Conservation (phyloP, 1,140 invertebrate species). For the Drosophila quadrilineata region DNA sequence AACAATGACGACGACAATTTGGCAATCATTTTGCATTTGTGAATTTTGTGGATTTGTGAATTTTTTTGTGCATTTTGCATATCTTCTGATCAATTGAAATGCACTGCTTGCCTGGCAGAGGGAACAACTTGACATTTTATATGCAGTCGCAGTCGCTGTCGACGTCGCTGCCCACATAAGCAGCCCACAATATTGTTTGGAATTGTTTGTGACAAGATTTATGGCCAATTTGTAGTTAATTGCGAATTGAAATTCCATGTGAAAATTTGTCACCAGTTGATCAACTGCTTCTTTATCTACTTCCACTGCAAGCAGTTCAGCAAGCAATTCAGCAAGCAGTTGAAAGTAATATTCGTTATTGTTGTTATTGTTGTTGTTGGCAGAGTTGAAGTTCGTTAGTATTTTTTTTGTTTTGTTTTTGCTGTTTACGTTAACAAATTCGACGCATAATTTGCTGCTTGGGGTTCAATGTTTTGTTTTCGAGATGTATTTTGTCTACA, state of each 20-base stretch:
- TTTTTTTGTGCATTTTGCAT: no score
- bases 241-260: slow-evolving; percentile 32
- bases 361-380: slow-evolving; percentile 10
- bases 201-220: no score
- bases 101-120: slow-evolving; percentile 1
- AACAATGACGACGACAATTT: no score
- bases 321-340: background rate
- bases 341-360: slow-evolving; percentile 1
- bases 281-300: background rate
- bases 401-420: no score
- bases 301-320: background rate
- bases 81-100: no score
- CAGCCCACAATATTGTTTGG: slow-evolving; percentile 1
- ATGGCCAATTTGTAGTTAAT: slow-evolving; percentile 53
- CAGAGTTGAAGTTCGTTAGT: no score
- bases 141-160: background rate
- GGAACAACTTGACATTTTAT: slow-evolving; percentile 68
- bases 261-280: background rate
- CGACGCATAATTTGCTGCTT: slow-evolving; percentile 44
- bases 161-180: slow-evolving; percentile 11
- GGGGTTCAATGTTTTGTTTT: slow-evolving; percentile 76
- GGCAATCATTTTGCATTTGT: no score
- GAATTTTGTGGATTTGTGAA: no score
- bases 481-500: slow-evolving; percentile 47
- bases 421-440: slow-evolving; percentile 46